Evolutionary conservation across 2,113 vertebrate genomes (phyloP).

Genomic region (Embiotoca jacksoni): DNA sequence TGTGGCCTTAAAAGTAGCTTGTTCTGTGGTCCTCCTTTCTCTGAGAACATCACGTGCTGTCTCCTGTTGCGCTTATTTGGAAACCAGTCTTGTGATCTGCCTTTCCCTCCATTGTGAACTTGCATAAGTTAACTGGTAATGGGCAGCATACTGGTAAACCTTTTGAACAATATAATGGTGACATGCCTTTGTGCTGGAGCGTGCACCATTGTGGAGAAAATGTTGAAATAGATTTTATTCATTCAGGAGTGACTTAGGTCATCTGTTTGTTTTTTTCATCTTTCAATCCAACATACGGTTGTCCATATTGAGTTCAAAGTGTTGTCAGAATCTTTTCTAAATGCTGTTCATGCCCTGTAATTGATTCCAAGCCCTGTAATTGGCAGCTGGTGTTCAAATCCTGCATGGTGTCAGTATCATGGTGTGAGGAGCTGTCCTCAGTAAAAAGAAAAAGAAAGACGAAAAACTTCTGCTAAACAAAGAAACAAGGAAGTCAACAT

Average conservation of each 20-base stretch:
- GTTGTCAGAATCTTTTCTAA: conserved; percentile 28
- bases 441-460: conserved; percentile 21
- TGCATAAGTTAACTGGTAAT: conserved; percentile 68
- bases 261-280: conserved; percentile 2
- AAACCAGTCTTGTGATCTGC: conserved; percentile 72
- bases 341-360: conserved; percentile 39
- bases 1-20: conserved; percentile 74
- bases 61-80: conserved; percentile 78
- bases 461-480: conserved; percentile 63
- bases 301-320: conserved; percentile 38
- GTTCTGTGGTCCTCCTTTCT: conserved; percentile 60
- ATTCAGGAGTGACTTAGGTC: conserved; percentile 18
- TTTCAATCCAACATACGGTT: background rate
- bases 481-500: conserved; percentile 80
- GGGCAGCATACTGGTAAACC: conserved; percentile 56
- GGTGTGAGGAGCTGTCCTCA: conserved; percentile 45
- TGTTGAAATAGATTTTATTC: conserved; percentile 28
- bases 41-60: conserved; percentile 73
- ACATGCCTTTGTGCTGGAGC: conserved; percentile 52
- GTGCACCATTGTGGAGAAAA: conserved; percentile 27
- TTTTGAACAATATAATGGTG: conserved; percentile 54
- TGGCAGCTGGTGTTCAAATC: conserved; percentile 37
- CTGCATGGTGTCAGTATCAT: conserved; percentile 42
- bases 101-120: conserved; percentile 73
- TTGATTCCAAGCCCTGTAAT: conserved; percentile 47